A percentile compares a stretch with the other conserved stretches of the same genome.
These are phyloP conservation scores for Taxidea taxus DNA, from an alignment of 2,113 vertebrate species.

Conservation along the genomic window DNA sequence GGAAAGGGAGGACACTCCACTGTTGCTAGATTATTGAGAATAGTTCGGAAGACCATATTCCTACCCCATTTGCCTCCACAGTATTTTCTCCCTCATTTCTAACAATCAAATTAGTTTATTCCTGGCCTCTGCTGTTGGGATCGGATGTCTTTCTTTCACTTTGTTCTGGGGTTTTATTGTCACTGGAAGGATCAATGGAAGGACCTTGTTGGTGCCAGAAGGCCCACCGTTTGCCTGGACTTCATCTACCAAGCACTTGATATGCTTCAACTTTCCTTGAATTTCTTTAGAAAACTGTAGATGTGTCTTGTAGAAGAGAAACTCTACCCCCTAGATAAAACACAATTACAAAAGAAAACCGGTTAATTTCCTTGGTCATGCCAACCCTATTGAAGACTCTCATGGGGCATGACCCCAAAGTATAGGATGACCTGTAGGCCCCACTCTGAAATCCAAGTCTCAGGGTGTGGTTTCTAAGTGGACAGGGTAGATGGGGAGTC, in stretches of 20 bases:
- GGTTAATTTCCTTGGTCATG: too few species aligned
- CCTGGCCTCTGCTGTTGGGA: background rate
- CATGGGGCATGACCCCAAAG: background rate
- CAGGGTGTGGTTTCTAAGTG: background rate
- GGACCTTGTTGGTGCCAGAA: rapidly evolving
- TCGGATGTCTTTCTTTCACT: background rate
- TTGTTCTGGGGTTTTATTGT: background rate
- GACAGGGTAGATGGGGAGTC: background rate
- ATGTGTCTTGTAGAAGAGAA: background rate
- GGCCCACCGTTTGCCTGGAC: rapidly evolving
- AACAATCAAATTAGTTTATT: background rate
- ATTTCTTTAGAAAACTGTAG: background rate
- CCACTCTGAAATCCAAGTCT: background rate
- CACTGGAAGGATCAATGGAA: background rate
- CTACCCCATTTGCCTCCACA: rapidly evolving
- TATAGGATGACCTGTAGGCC: too few species aligned
- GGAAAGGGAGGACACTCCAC: background rate
- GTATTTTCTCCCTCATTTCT: background rate
- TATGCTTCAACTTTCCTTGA: background rate
- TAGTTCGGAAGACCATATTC: background rate
- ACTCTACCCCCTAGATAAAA: background rate
- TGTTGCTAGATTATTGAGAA: background rate
- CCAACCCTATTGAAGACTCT: background rate
- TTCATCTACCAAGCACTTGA: background rate
- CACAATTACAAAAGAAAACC: background rate